These are phyloP conservation scores for Rhegmatorhina hoffmannsi DNA, from an alignment of 2,113 vertebrate genomes.

Conservation along the genomic window DNA sequence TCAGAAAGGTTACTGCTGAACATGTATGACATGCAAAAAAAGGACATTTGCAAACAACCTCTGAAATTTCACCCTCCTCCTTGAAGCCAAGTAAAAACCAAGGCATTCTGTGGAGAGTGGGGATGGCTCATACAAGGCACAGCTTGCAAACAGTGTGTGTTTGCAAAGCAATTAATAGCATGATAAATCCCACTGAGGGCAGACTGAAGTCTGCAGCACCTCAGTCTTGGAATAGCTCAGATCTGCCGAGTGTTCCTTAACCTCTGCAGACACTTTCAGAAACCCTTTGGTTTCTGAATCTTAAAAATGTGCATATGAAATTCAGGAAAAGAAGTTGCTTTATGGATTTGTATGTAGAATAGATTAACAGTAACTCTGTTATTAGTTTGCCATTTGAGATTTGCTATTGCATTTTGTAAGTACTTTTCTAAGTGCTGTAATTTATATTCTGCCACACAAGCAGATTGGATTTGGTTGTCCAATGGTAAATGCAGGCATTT, in stretches of 20 bases:
- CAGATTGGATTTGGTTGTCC: slow-evolving; percentile 62
- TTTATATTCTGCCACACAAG: slow-evolving; percentile 49
- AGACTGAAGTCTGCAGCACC: neutral
- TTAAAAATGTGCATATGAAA: neutral
- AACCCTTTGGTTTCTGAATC: neutral
- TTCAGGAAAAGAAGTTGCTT: neutral
- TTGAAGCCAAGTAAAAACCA: neutral
- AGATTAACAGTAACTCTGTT: neutral
- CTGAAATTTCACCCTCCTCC: neutral
- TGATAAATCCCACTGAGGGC: neutral
- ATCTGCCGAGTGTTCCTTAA: neutral
- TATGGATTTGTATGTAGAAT: neutral
- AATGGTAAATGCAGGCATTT: slow-evolving; percentile 27
- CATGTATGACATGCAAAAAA: neutral
- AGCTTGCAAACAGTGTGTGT: neutral
- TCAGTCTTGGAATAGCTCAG: neutral
- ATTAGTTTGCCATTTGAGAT: neutral
- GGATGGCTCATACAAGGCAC: neutral
- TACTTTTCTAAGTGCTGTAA: neutral
- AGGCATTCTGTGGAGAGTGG: neutral
- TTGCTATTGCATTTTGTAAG: neutral
- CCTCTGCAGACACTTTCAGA: neutral
- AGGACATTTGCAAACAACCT: neutral
- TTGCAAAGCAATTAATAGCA: neutral
- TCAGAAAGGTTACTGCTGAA: neutral